Conservation (phyloP, 2,797 vertebrate species). For the Peromyscus nudipes region DNA sequence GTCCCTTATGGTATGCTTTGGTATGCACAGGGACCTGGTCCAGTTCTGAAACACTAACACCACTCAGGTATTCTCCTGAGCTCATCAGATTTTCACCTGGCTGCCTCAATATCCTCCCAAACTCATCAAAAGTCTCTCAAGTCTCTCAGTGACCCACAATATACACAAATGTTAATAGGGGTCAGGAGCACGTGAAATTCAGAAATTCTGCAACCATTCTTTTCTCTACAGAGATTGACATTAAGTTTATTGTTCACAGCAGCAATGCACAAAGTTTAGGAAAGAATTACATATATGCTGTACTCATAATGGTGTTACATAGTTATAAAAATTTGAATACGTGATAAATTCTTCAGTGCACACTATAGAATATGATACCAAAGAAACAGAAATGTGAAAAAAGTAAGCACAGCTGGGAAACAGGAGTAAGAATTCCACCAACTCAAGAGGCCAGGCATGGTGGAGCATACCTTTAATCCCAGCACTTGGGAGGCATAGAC, state of each 20-base stretch:
- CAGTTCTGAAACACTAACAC: background rate
- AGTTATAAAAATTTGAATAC: conserved; percentile 38
- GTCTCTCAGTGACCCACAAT: background rate
- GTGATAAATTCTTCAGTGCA: conserved; percentile 32
- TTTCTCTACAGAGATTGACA: background rate
- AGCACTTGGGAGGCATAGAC: background rate
- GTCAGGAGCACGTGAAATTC: background rate
- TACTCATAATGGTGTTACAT: background rate
- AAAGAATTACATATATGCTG: background rate
- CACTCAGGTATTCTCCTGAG: background rate
- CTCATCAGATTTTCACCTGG: background rate
- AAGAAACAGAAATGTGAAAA: conserved; percentile 9
- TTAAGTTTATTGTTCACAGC: background rate
- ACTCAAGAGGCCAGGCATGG: background rate
- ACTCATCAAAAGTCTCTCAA: background rate
- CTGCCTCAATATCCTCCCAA: background rate
- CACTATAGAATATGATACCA: background rate
- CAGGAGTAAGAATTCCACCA: background rate
- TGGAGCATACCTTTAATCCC: background rate
- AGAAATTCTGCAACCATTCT: conserved; percentile 23
- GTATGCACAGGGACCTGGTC: background rate
- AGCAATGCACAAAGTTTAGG: conserved; percentile 10
- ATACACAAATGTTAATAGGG: background rate
- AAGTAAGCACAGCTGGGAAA: background rate
- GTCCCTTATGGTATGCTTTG: background rate